Evolutionary conservation across 2,113 vertebrate species (phyloP), one percentile per base, ranked within the genome.

Genomic region (Antennarius striatus): DNA sequence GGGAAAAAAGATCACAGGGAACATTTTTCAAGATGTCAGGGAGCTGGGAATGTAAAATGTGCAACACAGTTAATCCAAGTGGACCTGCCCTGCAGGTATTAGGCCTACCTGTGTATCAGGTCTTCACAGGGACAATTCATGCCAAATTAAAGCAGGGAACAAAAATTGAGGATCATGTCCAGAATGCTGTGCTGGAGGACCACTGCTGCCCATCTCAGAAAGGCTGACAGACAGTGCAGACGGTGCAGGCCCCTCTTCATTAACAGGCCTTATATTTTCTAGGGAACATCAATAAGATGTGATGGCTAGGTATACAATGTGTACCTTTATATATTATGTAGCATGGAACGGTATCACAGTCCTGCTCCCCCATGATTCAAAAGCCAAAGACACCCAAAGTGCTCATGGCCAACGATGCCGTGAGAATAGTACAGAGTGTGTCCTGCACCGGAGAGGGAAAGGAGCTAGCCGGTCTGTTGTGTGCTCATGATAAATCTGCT

Each of bases 401-500:
- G 78, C 79, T 79, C 64, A 60, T 58, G 63, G 82, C 88, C 68
- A 73, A 65, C 68, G 73, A 60, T 80, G 75, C 81, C 61, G 72
- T 50, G 77, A 71, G 77, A 65, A 69, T 46, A 61, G 75, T 69
- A 63, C 71, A 82, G 67, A 77, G 54, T 79, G 68, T 75, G 71
- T 76, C 80, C 65, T 65, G 77, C 80, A 61, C 68, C 55, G 47
- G 68, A 50, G 69, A 79, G 58, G 72, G 28, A 61, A 78, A 79
- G 76, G 79, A 79, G 73, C 77, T 81, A 79, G 81, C 77, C 58
- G 69, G 77, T 80, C 82, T 89, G 85, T 84, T 87, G 92, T 88
- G 88, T 56, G 83, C 81, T 83, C 53, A 86, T 88, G 88, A 92
- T 95, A 93, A 95, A 95, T 94, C 94, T 92, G 90, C 85, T 40